Evolutionary conservation across 2,797 vertebrate genomes (phyloP).

Genomic region (Melopsittacus undulatus): DNA sequence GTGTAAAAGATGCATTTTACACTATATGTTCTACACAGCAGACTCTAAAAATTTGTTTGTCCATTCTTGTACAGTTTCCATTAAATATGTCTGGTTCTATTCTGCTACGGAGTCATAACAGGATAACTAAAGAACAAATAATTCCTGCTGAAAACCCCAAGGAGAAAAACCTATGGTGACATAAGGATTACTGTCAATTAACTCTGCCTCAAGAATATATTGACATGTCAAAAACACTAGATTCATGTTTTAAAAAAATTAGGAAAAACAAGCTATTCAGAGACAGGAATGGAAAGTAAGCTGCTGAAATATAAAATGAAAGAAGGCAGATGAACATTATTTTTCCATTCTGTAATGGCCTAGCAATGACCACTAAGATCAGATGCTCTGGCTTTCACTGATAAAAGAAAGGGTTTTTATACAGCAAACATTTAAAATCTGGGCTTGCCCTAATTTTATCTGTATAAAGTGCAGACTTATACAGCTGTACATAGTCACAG

Average conservation of each 20-base stretch:
- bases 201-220: neutral
- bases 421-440: neutral
- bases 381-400: neutral
- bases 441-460: neutral
- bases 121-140: slow-evolving; percentile 56
- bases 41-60: neutral
- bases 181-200: neutral
- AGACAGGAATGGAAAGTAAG: neutral
- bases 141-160: neutral
- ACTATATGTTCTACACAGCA: neutral
- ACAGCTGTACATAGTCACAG: neutral
- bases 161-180: neutral
- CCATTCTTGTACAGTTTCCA: slow-evolving; percentile 15
- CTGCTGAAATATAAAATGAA: neutral
- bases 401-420: neutral
- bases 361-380: neutral
- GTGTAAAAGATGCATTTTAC: slow-evolving; percentile 43
- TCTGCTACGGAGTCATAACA: slow-evolving; percentile 15
- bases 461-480: neutral
- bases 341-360: neutral
- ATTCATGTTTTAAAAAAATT: neutral
- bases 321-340: neutral
- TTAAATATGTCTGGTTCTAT: slow-evolving; percentile 41
- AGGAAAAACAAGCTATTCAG: neutral
- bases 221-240: neutral